Evolutionary conservation across 2,797 vertebrate genomes (phyloP), one percentile per base, ranked within the genome.

Genomic region (Falco cherrug): DNA sequence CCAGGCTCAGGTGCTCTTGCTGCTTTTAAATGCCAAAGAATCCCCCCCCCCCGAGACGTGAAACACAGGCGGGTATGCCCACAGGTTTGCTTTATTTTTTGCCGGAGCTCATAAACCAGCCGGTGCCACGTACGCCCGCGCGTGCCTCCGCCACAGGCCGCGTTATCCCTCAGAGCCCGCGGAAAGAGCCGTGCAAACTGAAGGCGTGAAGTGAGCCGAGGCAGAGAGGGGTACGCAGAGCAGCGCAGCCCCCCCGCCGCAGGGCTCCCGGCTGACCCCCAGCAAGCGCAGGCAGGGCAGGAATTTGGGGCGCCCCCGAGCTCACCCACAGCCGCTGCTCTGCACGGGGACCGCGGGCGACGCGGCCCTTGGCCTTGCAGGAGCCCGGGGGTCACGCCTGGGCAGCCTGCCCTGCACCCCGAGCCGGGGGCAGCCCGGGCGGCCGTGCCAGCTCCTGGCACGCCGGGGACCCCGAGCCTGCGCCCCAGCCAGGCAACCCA

Each of bases 1-100:
- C 10, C 21, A 8, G 57, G 50, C 16, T 65, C 21, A 63, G 54
- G 6, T 3, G 35, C 37, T 48, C 78, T 13, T 16, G 22, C 29
- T 39, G 35, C 60, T 83, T 73, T 41, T 4, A 41, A 15, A 20
- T 0, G 3, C 2, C 47, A 35, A n/a, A 65, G 26, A 43, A n/a
- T 11, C 16, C 29, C 50, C 13, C 6, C 1, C 11, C 11, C 37
- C 37, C 11, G 11, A 28, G 0, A 13, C 13, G 6, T 0, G 1
- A 39, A 43, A 31, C 0, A 0, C 4, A 1, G 5, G 22, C 1
- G 3, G 43, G 5, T 7, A 6, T 1, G 15, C 5, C 15, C 56
- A 33, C 47, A 25, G 29, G 21, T 31, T 20, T 2, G 9, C 47
- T 51, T 20, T 33, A 2, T 56, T 65, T 31, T 21, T 70, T 45